Percentiles rank a stretch among this genome's conserved stretches.
Conservation (phyloP, 2,797 vertebrate species). For the Argya squamiceps region DNA sequence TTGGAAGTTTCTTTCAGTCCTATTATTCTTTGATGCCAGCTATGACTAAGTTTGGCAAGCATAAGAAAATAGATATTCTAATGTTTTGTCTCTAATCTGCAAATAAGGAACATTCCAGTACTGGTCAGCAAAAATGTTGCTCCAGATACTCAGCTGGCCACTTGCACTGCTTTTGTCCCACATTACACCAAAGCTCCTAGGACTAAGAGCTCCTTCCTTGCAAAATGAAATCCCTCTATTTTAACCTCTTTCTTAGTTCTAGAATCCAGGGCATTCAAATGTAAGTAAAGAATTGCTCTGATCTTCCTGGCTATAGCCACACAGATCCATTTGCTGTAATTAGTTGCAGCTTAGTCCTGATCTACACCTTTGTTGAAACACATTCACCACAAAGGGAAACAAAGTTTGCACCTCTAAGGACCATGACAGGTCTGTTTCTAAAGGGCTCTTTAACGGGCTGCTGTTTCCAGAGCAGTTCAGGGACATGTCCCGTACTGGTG, state of each 20-base stretch:
- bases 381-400: not conserved
- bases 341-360: not conserved
- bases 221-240: not conserved
- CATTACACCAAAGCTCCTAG: not conserved
- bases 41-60: not conserved
- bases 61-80: not conserved
- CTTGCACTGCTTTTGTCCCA: not conserved
- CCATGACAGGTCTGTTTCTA: not conserved
- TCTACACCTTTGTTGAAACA: not conserved
- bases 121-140: not conserved
- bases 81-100: not conserved
- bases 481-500: accelerated
- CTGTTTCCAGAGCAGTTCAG: not conserved
- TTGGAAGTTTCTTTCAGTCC: not conserved
- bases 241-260: not conserved
- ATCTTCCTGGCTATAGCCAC: not conserved
- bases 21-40: not conserved
- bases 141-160: not conserved
- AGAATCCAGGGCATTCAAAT: not conserved
- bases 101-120: not conserved
- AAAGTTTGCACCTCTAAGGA: not conserved
- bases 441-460: not conserved
- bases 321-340: not conserved
- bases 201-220: not conserved
- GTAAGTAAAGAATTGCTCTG: not conserved